Percentiles rank a stretch among this genome's conserved stretches.
Evolutionary conservation across 2,888 invertebrate genomes (phyloP).

Genomic region (Anthophora plumipes): DNA sequence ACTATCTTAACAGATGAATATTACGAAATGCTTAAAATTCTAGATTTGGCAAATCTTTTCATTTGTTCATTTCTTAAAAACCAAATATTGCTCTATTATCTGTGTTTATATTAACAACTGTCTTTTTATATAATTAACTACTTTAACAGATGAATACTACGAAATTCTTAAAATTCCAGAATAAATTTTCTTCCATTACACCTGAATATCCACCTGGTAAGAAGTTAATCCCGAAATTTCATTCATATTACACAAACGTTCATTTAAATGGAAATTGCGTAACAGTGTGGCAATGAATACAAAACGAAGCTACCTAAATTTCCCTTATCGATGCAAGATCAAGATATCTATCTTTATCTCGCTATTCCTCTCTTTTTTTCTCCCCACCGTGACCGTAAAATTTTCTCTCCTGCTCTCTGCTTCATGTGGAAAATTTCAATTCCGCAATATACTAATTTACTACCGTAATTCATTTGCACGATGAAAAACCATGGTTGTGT

Average conservation of each 20-base stretch:
- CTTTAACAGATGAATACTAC: too few species aligned
- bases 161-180: neutral
- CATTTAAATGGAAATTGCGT: slow-evolving; percentile 18
- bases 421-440: neutral
- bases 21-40: neutral
- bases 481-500: neutral
- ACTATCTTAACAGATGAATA: too few species aligned
- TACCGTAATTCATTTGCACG: neutral
- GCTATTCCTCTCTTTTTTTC: neutral
- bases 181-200: neutral
- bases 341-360: neutral
- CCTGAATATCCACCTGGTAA: neutral
- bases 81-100: too few species aligned
- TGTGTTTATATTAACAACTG: too few species aligned
- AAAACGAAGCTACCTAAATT: neutral
- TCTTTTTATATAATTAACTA: too few species aligned
- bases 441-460: neutral
- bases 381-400: neutral
- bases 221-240: slow-evolving; percentile 8
- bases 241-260: slow-evolving; percentile 6
- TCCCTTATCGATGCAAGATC: neutral
- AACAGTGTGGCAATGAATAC: neutral
- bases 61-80: too few species aligned
- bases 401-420: neutral
- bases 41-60: too few species aligned